phyloP scores from a whole-genome alignment of 2,113 vertebrate species.

The Tichodroma muraria region DNA sequence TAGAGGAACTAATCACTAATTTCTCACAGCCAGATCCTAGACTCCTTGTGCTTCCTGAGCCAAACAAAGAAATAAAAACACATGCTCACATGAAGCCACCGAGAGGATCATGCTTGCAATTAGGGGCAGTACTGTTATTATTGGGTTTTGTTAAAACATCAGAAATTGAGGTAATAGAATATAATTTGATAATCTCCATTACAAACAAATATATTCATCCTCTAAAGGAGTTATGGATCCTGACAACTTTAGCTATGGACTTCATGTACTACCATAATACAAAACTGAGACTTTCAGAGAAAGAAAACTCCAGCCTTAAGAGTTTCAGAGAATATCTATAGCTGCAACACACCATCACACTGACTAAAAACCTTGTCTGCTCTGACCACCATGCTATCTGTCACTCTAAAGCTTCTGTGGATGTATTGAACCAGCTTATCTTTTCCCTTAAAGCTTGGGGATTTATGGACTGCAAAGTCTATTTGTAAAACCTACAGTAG shows the following conservation, averaged over 20 bases:
- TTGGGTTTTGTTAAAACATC: background rate
- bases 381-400: background rate
- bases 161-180: background rate
- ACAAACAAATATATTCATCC: background rate
- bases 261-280: background rate
- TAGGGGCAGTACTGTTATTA: background rate
- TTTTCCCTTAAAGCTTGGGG: background rate
- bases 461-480: conserved; percentile 31
- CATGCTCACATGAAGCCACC: background rate
- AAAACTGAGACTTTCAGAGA: background rate
- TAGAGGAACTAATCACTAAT: background rate
- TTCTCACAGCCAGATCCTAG: background rate
- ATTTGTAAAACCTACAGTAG: background rate
- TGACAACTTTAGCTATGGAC: background rate
- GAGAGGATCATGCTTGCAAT: background rate
- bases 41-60: background rate
- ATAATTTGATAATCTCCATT: background rate
- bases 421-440: background rate
- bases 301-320: background rate
- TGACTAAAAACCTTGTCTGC: background rate
- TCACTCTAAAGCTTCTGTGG: background rate
- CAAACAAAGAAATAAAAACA: background rate
- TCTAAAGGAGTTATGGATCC: background rate
- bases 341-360: background rate
- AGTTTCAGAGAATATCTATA: background rate